phyloP scores from a whole-genome alignment of 2,888 invertebrate genomes.

The Spilarctia lutea region DNA sequence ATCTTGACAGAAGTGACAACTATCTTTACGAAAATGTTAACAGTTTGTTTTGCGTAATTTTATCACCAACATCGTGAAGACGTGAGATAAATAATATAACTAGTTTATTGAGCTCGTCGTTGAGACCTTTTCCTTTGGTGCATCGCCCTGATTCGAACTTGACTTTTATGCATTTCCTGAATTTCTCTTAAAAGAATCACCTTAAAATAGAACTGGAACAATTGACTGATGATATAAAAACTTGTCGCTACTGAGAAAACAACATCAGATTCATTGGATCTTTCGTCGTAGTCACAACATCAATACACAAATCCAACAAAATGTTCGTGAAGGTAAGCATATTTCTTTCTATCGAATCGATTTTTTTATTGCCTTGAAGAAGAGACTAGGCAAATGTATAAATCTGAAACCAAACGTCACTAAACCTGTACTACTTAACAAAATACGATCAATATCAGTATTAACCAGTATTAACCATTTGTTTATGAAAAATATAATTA shows the following conservation, averaged over 20 bases:
- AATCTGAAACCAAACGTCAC: not conserved
- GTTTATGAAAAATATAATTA: not conserved
- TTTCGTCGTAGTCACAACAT: slow-evolving; percentile 73
- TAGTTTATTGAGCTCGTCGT: slow-evolving; percentile 43
- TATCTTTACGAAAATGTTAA: not conserved
- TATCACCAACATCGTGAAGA: not conserved
- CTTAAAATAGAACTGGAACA: slow-evolving; percentile 70
- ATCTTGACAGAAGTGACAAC: not conserved
- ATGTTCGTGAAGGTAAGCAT: slow-evolving; percentile 79
- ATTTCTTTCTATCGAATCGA: not conserved
- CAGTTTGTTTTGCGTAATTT: not conserved
- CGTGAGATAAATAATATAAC: slow-evolving; percentile 33
- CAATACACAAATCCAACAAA: slow-evolving; percentile 54
- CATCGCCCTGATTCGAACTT: slow-evolving; percentile 73
- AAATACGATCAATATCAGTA: not conserved
- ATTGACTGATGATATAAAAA: slow-evolving; percentile 68
- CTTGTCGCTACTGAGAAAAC: slow-evolving; percentile 22
- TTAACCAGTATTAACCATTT: not conserved
- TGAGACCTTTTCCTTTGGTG: slow-evolving; percentile 62
- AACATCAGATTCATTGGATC: slow-evolving; percentile 69
- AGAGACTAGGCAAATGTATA: not conserved
- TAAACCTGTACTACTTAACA: not conserved
- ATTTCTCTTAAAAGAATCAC: slow-evolving; percentile 67
- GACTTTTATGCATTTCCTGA: slow-evolving; percentile 82
- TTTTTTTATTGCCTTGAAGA: not conserved